Evolutionary conservation across 1,140 invertebrate genomes (phyloP), one percentile per base, ranked within the genome.

Genomic region (Drosophila parabipectinata): DNA sequence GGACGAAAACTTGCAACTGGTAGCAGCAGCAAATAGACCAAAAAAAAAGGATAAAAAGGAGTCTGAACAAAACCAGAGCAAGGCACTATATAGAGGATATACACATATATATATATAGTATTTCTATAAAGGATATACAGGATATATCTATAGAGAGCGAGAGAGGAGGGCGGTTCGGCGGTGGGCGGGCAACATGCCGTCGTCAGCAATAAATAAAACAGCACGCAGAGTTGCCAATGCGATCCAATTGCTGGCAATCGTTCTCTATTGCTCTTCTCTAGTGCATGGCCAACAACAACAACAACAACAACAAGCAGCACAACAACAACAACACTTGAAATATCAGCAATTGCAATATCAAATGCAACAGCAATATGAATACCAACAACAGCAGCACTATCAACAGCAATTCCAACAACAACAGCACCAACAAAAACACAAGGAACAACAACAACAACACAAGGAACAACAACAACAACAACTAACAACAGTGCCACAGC

Each of bases 361-460:
- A 72, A 82, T 85, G 81, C 81, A 85, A 37, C 82, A 87, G 62
- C 82, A 88, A 82, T 87, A 87, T 85, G 82, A 88, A 82, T 88
- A 87, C 59, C 82, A 87, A 34, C 82, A 87, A 55, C 82, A 87
- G 45, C 78, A 88, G 39, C 83, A 87, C 39, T 87, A 66, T 61
- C 82, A 87, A 39, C 82, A 88, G 48, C 82, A 87, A 48, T 87
- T 72, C 34, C 82, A 87, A 32, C 82, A 81, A 4, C 82, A 84
- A 18, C 79, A 82, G 1, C 78, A 82, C 0, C 67, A 81, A 0
- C 34, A 37, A 12, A 10, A 37, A 37, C 34, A 37, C 3, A 10
- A 12, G 12, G 9, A 37, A 12, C 7, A 9, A 9, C 32, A 9
- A 9, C 32, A 9, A 10, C 32, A 34, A 2, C 64, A 78, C 9